Evolutionary conservation across 2,888 invertebrate genomes (phyloP).

Genomic region (Drosophila atroscutellata): DNA sequence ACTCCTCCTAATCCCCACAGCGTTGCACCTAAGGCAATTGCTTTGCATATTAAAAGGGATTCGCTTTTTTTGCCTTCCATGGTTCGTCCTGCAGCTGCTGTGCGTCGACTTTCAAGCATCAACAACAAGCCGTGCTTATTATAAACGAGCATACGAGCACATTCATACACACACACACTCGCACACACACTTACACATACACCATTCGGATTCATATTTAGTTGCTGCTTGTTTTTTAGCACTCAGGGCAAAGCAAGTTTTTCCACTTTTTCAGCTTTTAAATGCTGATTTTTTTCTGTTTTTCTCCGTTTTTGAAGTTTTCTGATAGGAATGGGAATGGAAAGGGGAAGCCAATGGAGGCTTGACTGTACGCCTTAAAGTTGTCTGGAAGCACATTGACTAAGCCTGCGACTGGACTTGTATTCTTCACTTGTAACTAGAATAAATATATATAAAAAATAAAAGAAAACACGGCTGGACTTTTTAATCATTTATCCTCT

Average conservation of each 20-base stretch:
- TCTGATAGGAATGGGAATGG: not conserved
- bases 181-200: constrained; percentile 28
- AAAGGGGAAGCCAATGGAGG: not conserved
- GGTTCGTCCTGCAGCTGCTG: constrained; percentile 50
- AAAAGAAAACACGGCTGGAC: not conserved
- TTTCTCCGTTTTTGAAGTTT: constrained; percentile 14
- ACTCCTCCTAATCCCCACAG: constrained; percentile 1
- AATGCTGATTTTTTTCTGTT: constrained; percentile 41
- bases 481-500: too few relatives aligned
- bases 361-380: constrained; percentile 1
- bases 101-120: constrained; percentile 65
- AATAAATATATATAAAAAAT: not conserved
- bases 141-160: constrained; percentile 58
- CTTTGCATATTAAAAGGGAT: constrained; percentile 59
- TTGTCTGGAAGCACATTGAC: not conserved
- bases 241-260: constrained; percentile 63
- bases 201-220: constrained; percentile 48
- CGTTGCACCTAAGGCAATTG: constrained; percentile 62
- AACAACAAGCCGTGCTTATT: constrained; percentile 61
- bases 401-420: not conserved
- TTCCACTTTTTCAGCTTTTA: constrained; percentile 62
- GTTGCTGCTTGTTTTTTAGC: constrained; percentile 40
- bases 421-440: not conserved
- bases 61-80: constrained; percentile 15
- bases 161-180: constrained; percentile 33